Evolutionary conservation across 2,888 invertebrate genomes (phyloP).

Genomic region (Drosophila mimetica): DNA sequence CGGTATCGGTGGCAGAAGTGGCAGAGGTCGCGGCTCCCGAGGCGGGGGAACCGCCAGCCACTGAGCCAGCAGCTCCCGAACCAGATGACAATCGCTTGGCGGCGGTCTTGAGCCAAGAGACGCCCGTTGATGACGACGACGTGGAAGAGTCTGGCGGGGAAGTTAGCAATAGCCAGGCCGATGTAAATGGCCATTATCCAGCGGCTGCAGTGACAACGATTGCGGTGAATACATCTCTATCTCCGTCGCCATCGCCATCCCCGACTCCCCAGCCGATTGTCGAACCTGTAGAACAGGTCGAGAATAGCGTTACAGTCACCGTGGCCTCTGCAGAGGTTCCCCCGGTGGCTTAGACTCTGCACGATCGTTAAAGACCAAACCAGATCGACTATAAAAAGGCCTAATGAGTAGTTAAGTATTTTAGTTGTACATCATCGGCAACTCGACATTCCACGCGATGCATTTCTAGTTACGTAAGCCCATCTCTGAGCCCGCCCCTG

Average conservation of each 20-base stretch:
- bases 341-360: constrained; percentile 66
- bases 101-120: constrained; percentile 76
- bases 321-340: constrained; percentile 53
- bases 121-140: constrained; percentile 68
- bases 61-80: constrained; percentile 41
- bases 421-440: constrained; percentile 39
- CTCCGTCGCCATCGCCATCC: constrained; percentile 45
- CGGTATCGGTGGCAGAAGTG: constrained; percentile 22
- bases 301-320: constrained; percentile 73
- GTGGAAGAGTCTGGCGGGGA: constrained; percentile 31
- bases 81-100: constrained; percentile 68
- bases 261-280: constrained; percentile 36
- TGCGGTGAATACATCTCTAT: constrained; percentile 59
- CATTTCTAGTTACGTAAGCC: constrained; percentile 46
- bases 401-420: constrained; percentile 50
- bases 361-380: constrained; percentile 21
- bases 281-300: constrained; percentile 82
- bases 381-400: constrained; percentile 34
- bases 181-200: constrained; percentile 60
- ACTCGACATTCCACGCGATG: constrained; percentile 43
- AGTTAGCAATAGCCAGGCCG: constrained; percentile 47
- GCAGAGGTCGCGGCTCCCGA: constrained; percentile 8
- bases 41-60: constrained; percentile 4
- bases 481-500: neutral
- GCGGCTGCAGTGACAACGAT: constrained; percentile 68